phyloP scores from a whole-genome alignment of 2,113 vertebrate genomes.

The Diadophis punctatus region DNA sequence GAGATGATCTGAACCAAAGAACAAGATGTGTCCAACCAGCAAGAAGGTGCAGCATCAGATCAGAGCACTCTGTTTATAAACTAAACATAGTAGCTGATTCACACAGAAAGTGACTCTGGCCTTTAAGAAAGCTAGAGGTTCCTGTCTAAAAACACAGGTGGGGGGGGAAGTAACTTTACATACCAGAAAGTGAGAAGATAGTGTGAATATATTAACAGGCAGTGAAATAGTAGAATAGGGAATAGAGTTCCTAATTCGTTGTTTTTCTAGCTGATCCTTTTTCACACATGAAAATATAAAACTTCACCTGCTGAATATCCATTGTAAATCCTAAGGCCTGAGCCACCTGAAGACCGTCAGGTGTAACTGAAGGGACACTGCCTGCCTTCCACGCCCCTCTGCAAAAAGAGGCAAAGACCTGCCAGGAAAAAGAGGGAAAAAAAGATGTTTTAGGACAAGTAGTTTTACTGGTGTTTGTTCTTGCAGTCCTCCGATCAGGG shows the following conservation, averaged over 20 bases:
- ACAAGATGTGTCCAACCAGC: neutral
- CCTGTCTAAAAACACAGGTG: neutral
- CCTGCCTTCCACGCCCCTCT: neutral
- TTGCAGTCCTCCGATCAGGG: neutral
- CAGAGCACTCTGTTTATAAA: no score
- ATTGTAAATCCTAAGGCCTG: neutral
- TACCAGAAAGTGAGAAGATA: neutral
- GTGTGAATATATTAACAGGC: neutral
- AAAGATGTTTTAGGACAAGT: neutral
- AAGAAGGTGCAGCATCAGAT: neutral
- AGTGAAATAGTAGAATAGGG: neutral
- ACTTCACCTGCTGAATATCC: neutral
- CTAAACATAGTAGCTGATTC: neutral
- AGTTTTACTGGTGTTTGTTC: neutral
- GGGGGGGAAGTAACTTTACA: neutral
- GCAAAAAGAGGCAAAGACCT: neutral
- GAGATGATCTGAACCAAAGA: neutral
- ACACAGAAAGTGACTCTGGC: neutral
- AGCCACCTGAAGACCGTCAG: neutral
- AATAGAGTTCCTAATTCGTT: neutral
- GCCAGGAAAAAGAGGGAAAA: neutral
- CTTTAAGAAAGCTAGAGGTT: neutral
- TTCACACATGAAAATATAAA: neutral
- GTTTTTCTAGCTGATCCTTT: neutral
- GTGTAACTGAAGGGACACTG: neutral